These are phyloP conservation scores for Spodoptera frugiperda DNA, from an alignment of 1,140 invertebrate genomes.

Conservation along the genomic window DNA sequence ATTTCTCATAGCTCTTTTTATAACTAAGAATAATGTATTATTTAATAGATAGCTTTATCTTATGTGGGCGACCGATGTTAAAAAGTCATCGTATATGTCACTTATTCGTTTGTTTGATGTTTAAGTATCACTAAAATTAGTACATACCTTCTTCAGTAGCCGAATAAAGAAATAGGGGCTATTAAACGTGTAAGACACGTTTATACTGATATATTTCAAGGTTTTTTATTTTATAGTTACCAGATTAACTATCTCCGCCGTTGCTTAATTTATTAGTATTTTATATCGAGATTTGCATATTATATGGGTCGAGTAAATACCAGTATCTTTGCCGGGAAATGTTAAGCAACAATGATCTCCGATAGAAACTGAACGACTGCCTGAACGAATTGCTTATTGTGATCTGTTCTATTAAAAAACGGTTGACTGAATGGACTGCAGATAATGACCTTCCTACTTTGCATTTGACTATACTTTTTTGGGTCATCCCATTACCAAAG, in stretches of 20 bases:
- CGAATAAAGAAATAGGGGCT: constrained; percentile 65
- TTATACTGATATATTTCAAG: constrained; percentile 67
- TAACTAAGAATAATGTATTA: background rate
- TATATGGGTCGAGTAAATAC: constrained; percentile 54
- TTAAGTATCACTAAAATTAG: constrained; percentile 64
- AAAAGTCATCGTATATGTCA: constrained; percentile 44
- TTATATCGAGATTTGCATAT: constrained; percentile 66
- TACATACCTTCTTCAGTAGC: constrained; percentile 70
- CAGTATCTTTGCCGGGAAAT: constrained; percentile 2
- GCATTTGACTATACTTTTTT: too few species aligned
- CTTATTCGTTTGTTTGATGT: constrained; percentile 57
- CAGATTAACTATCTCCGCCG: constrained; percentile 66
- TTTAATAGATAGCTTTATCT: background rate
- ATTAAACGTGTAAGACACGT: constrained; percentile 69
- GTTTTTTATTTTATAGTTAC: constrained; percentile 65
- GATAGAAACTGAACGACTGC: too few species aligned
- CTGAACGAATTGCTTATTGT: too few species aligned
- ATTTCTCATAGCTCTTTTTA: constrained; percentile 13
- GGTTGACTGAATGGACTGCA: too few species aligned
- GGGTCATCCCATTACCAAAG: too few species aligned
- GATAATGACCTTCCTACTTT: too few species aligned
- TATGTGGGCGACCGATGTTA: constrained; percentile 31
- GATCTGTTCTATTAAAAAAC: too few species aligned
- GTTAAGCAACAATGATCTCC: background rate
- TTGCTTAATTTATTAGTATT: constrained; percentile 65